These are phyloP conservation scores for Desmophyllum pertusum DNA, from an alignment of 92 coral and sea anemone genomes.

Conservation along the genomic window DNA sequence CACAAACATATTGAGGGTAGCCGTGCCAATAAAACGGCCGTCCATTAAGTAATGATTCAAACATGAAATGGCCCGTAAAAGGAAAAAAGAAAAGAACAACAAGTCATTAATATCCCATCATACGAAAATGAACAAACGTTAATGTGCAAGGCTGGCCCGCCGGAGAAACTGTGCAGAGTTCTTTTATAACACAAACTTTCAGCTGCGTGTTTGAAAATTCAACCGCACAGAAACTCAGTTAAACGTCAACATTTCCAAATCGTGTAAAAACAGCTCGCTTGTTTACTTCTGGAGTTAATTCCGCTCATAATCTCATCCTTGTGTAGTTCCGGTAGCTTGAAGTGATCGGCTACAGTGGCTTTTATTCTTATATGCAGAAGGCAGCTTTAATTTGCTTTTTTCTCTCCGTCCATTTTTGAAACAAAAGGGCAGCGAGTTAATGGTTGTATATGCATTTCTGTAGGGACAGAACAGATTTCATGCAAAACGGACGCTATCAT, in stretches of 20 bases:
- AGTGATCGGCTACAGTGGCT: not conserved
- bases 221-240: not conserved
- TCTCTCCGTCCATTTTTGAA: not conserved
- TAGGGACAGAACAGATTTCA: not conserved
- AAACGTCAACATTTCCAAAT: not conserved
- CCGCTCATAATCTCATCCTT: conserved; percentile 26
- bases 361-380: conserved; percentile 29
- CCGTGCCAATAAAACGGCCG: conserved; percentile 1
- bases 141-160: conserved; percentile 22
- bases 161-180: not conserved
- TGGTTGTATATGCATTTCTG: not conserved
- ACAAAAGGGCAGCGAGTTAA: not conserved
- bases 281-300: conserved; percentile 27
- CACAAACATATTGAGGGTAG: conserved; percentile 13
- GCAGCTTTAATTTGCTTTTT: conserved; percentile 22
- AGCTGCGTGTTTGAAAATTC: conserved; percentile 15
- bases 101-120: conserved; percentile 45
- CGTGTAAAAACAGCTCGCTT: conserved; percentile 10
- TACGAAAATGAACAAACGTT: conserved; percentile 26
- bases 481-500: not conserved
- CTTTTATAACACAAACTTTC: not conserved
- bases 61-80: conserved; percentile 43
- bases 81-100: conserved; percentile 32
- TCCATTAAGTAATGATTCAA: conserved; percentile 28
- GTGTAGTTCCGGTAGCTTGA: conserved; percentile 1